phyloP scores from a whole-genome alignment of 2,113 vertebrate genomes.

The Microcebus murinus region DNA sequence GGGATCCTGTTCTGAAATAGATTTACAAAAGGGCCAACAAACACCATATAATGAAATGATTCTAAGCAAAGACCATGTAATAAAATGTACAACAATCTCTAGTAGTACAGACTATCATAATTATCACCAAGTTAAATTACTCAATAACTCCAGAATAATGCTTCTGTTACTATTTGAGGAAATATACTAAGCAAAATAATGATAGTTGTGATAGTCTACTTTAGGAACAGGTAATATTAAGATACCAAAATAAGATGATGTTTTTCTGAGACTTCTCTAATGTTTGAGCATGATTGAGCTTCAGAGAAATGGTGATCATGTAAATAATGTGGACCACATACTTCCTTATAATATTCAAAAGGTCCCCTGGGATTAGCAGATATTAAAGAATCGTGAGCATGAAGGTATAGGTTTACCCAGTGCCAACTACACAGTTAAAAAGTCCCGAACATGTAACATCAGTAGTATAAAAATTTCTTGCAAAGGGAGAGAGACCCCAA shows the following conservation, averaged over 20 bases:
- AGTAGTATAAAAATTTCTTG: neutral
- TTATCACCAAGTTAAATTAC: neutral
- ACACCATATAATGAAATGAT: neutral
- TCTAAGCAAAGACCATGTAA: neutral
- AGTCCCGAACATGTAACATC: neutral
- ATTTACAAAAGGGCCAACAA: constrained; percentile 61
- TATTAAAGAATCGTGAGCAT: neutral
- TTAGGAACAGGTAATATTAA: neutral
- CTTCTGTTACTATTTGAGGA: neutral
- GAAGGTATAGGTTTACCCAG: neutral
- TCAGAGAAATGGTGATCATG: neutral
- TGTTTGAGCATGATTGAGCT: neutral
- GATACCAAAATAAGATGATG: neutral
- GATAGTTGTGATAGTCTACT: neutral
- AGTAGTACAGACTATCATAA: neutral
- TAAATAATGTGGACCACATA: neutral
- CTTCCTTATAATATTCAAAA: neutral
- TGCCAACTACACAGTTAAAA: neutral
- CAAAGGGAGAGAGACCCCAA: neutral
- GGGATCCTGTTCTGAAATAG: constrained; percentile 67
- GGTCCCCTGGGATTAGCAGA: neutral
- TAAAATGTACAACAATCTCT: neutral
- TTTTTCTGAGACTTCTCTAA: neutral
- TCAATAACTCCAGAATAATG: neutral
- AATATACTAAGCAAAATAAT: neutral